These are phyloP conservation scores for Microchirus variegatus DNA, from an alignment of 2,797 vertebrate species.

Conservation along the genomic window DNA sequence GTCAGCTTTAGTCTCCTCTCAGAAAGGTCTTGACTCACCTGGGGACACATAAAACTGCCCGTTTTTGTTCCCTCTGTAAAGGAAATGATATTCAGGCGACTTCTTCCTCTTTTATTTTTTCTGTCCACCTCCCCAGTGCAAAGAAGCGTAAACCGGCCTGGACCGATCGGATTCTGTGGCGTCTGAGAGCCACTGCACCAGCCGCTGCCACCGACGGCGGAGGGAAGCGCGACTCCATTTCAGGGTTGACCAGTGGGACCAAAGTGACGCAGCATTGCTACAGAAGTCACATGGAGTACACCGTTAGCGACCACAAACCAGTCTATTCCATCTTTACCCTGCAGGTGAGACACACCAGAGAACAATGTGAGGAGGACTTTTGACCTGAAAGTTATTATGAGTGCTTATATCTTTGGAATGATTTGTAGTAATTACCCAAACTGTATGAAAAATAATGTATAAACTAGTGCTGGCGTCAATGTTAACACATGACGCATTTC, in stretches of 20 bases:
- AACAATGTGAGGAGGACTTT: conserved; percentile 1
- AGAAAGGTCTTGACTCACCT: conserved; percentile 38
- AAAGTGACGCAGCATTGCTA: conserved; percentile 92
- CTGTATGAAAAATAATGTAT: too few relatives aligned
- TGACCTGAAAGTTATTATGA: background rate
- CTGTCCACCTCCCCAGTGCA: conserved; percentile 77
- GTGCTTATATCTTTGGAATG: background rate
- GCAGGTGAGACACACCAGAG: conserved; percentile 80
- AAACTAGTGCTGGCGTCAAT: too few relatives aligned
- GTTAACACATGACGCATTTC: too few relatives aligned
- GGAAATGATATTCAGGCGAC: background rate
- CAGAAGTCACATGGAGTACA: conserved; percentile 95
- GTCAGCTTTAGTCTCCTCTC: conserved; percentile 15
- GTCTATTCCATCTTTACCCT: conserved; percentile 94
- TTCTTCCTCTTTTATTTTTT: conserved; percentile 8
- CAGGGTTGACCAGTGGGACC: conserved; percentile 75
- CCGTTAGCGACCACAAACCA: conserved; percentile 95
- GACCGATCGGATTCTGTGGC: conserved; percentile 98
- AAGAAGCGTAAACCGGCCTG: conserved; percentile 98
- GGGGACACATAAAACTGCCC: conserved; percentile 1
- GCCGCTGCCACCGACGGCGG: conserved; percentile 33
- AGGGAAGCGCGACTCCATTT: conserved; percentile 75
- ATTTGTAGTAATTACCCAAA: too few relatives aligned
- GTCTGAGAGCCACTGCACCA: conserved; percentile 82
- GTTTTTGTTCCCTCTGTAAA: conserved; percentile 5